Evolutionary conservation across 2,888 invertebrate genomes (phyloP).

Genomic region (Drosophila quinaria): DNA sequence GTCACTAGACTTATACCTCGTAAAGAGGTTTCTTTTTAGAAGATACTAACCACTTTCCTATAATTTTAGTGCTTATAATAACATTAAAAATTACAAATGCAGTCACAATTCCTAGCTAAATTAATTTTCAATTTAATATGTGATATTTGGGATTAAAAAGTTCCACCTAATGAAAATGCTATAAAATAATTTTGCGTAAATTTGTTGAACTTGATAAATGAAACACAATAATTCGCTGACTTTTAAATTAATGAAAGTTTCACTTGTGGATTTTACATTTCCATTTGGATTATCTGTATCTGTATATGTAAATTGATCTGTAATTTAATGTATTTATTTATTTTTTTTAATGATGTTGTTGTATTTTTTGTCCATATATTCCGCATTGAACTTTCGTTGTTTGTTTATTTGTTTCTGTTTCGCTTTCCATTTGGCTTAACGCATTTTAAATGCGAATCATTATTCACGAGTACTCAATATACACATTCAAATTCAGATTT

Average conservation of each 20-base stretch:
- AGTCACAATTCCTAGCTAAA: too few relatives aligned
- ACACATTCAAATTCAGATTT: conserved; percentile 5
- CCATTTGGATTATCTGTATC: conserved; percentile 9
- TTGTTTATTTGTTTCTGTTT: conserved; percentile 6
- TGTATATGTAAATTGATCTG: conserved; percentile 5
- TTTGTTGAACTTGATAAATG: conserved; percentile 11
- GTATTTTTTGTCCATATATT: not conserved
- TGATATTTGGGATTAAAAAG: not conserved
- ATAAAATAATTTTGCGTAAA: conserved; percentile 10
- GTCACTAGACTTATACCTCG: too few relatives aligned
- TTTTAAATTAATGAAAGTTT: conserved; percentile 39
- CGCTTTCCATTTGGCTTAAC: conserved; percentile 20
- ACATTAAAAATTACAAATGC: too few relatives aligned
- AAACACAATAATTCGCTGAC: conserved; percentile 29
- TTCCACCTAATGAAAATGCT: not conserved
- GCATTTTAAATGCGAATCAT: conserved; percentile 43
- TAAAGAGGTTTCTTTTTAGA: too few relatives aligned
- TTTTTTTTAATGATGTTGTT: not conserved
- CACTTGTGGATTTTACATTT: conserved; percentile 24
- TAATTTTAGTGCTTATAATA: too few relatives aligned
- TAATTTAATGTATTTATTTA: conserved; percentile 10
- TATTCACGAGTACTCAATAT: conserved; percentile 36
- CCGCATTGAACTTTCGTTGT: conserved; percentile 6
- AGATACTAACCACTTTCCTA: too few relatives aligned
- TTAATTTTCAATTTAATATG: too few relatives aligned